Evolutionary conservation across 2,113 vertebrate species (phyloP).

Genomic region (Nothocercus nigrocapillus): DNA sequence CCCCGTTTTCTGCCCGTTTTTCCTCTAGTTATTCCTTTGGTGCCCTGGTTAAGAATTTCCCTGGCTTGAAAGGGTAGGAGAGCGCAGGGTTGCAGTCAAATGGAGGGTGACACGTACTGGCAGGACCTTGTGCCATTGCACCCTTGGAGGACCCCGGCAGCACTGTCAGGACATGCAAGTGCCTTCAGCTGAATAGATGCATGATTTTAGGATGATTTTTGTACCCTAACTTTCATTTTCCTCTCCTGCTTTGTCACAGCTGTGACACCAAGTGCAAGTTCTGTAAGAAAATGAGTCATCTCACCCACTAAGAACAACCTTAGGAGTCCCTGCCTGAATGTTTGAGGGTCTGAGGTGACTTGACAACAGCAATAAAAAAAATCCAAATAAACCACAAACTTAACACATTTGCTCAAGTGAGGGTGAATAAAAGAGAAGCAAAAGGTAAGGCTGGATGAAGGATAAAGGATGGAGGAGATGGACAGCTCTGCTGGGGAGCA

Average conservation of each 20-base stretch:
- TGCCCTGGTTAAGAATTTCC: not conserved
- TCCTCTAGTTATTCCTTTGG: not conserved
- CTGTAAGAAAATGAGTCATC: not conserved
- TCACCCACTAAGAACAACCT: not conserved
- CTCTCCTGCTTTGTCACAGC: not conserved
- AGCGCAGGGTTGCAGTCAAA: not conserved
- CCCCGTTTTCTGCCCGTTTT: no score
- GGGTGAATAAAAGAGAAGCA: not conserved
- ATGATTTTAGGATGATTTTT: no score
- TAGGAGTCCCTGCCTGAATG: not conserved
- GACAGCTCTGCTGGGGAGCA: no score
- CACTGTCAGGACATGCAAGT: fast-evolving
- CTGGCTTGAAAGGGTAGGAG: not conserved
- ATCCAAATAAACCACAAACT: not conserved
- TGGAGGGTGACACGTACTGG: not conserved
- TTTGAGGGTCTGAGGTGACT: not conserved
- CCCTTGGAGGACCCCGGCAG: not conserved
- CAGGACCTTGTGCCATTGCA: not conserved
- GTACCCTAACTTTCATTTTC: fast-evolving
- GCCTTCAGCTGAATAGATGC: not conserved
- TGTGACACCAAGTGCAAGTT: not conserved
- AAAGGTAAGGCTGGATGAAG: not conserved
- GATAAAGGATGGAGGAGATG: no score
- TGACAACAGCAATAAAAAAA: not conserved
- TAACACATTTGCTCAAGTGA: fast-evolving